Evolutionary conservation across 1,140 invertebrate species (phyloP).

Genomic region (Monochamus saltuarius): DNA sequence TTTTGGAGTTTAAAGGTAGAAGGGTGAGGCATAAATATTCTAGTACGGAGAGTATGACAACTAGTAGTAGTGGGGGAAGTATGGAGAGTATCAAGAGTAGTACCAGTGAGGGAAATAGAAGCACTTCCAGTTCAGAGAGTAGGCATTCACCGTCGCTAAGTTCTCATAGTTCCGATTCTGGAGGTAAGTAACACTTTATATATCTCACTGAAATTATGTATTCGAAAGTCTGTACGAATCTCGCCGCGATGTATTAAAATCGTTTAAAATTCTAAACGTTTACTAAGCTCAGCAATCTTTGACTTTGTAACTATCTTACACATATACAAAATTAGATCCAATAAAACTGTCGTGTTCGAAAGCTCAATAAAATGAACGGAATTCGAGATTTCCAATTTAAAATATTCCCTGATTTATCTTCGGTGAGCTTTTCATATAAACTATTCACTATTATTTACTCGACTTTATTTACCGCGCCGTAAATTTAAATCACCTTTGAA

Average conservation of each 20-base stretch:
- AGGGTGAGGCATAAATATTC: conserved; percentile 70
- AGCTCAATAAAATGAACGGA: conserved; percentile 55
- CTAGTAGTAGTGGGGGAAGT: conserved; percentile 78
- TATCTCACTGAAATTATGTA: neutral
- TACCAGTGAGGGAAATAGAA: conserved; percentile 79
- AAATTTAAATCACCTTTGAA: no score
- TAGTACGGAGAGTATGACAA: conserved; percentile 83
- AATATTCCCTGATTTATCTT: no score
- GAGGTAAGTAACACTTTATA: conserved; percentile 50
- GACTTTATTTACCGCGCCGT: no score
- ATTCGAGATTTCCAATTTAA: conserved; percentile 53
- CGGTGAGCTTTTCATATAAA: no score
- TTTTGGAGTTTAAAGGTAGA: conserved; percentile 68
- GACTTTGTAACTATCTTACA: no score
- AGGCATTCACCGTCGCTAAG: conserved; percentile 75
- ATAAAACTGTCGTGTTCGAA: conserved; percentile 19
- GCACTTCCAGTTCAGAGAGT: conserved; percentile 77
- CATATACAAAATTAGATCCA: no score
- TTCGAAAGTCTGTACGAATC: no score
- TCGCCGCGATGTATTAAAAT: no score
- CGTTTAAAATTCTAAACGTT: no score
- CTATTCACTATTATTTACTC: no score
- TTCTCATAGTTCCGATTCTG: conserved; percentile 80
- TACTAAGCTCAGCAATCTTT: no score
- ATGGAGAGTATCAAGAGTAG: conserved; percentile 81